Base-by-base conservation (phyloP, 2,888 invertebrate species). In the Belgica antarctica region DNA sequence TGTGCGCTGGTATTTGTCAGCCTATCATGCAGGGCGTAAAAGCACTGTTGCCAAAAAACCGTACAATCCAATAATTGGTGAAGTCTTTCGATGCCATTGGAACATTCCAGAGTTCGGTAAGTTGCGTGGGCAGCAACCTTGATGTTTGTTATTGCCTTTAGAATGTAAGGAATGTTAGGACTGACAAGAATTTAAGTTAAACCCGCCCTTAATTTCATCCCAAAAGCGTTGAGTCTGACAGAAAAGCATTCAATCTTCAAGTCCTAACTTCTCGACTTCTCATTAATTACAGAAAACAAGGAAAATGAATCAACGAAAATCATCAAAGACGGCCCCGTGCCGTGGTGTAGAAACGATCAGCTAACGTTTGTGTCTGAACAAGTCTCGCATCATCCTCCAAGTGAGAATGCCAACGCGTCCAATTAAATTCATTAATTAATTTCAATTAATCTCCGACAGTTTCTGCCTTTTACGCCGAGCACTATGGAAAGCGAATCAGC, bases 391-490 rank as follows among this genome's bases (percentile, higher is more conserved):
- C 99, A 99, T 83, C 99, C 98, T 57, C 98, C 98, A 73, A 94
- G 92, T 92, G 82, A 80, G 80, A 77, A 62, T 63, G 34, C 12
- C 15, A 34, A 8, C 17, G 31, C 66, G 34, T 72, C n/a, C 31
- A 63, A 69, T 68, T 8, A 41, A 24, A 57, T 72, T 27, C 12
- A 22, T 10, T 10, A 36, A 19, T 8, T 28, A 17, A 24, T 52
- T 4, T 28, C 27, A 1, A 0, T 5, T 19, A 47, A 15, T 28
- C n/a, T 5, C 81, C 79, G n/a, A 72, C 78, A 90, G 92, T 99
- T 76, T 98, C 98, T 71, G 98, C 97, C 25, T 99, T 99, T 83
- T 99, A 99, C 83, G 98, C 96, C 19, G 99, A 99, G 79, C 94
- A 96, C 81, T 89, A 87, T 74, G 88, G 89, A 77, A 95, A 94